Evolutionary conservation across 2,888 invertebrate genomes (phyloP), one percentile per base, ranked within the genome.

Genomic region (Platycnemis pennipes): DNA sequence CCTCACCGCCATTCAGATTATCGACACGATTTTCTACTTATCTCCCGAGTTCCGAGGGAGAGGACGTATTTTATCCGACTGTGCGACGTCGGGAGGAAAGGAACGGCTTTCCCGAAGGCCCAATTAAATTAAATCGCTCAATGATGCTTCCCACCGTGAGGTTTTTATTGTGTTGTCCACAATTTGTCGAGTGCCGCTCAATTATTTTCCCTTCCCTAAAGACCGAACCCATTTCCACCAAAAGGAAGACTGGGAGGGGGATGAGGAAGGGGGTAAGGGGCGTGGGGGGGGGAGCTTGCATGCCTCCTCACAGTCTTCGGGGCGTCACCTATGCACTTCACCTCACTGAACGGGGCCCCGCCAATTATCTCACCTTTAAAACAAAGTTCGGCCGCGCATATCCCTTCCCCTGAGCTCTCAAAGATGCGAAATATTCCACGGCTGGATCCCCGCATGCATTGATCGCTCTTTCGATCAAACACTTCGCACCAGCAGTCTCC

Each of bases 11-110:
- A 31, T 63, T 77, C 11, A 91, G 44, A 91, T 63, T 69, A 44
- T 69, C 63, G 91, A 91, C 91, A 91, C 91, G 91, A 91, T 91
- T 91, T 56, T 91, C 69, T 91, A 91, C 91, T 91, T 91, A 91
- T 91, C 91, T 91, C 44, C 44, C 16, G 44, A n/a, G 22, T 44
- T 37, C 63, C 37, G 56, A 4, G 42, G 56, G 37, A 16, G 26
- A 63, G 63, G 91, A 42, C 56, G 63, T 91, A 91, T 91, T 63
- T 91, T 91, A 91, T 44, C 44, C 91, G 37, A 56, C 53, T 42
- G 44, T 56, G 22, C 11, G 56, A 63, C 44, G 69, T 56, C 22
- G 44, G 31, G 49, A 88, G 49, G 19, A 19, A 49, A 56, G 89
- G 69, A 91, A 69, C 11, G 26, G 69, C 63, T 44, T 87, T 87